Evolutionary conservation across 2,797 vertebrate species (phyloP).

Genomic region (Phrynocephalus forsythii): DNA sequence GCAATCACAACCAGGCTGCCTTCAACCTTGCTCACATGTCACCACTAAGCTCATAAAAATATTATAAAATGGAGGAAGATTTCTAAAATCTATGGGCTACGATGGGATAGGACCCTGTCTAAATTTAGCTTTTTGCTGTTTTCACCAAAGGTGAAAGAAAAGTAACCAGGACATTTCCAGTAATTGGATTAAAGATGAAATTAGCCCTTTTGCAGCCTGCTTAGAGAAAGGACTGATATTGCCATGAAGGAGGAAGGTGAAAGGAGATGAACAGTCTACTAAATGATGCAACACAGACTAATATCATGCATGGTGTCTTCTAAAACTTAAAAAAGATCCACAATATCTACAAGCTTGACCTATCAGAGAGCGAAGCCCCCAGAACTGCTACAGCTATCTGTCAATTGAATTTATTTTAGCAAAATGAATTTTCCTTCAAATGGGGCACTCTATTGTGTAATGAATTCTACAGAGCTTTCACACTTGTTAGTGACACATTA

Average conservation of each 20-base stretch:
- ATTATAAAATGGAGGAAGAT: background rate
- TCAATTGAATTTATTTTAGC: slow-evolving; percentile 58
- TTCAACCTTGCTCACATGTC: too few species aligned
- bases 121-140: background rate
- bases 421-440: slow-evolving; percentile 57
- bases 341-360: slow-evolving; percentile 52
- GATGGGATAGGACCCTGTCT: slow-evolving; percentile 37
- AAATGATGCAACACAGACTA: slow-evolving; percentile 71
- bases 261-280: slow-evolving; percentile 68
- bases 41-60: background rate
- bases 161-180: slow-evolving; percentile 46
- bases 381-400: slow-evolving; percentile 43
- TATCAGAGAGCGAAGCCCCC: slow-evolving; percentile 44
- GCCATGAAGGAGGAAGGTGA: slow-evolving; percentile 59
- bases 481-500: slow-evolving; percentile 21
- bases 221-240: slow-evolving; percentile 52
- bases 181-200: slow-evolving; percentile 29
- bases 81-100: slow-evolving; percentile 35
- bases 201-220: slow-evolving; percentile 48
- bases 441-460: slow-evolving; percentile 32
- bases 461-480: slow-evolving; percentile 43
- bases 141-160: slow-evolving; percentile 21
- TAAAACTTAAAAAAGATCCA: slow-evolving; percentile 53
- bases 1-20: too few species aligned
- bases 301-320: slow-evolving; percentile 65